Evolutionary conservation across 2,113 vertebrate species (phyloP).

Genomic region (Picathartes gymnocephalus): DNA sequence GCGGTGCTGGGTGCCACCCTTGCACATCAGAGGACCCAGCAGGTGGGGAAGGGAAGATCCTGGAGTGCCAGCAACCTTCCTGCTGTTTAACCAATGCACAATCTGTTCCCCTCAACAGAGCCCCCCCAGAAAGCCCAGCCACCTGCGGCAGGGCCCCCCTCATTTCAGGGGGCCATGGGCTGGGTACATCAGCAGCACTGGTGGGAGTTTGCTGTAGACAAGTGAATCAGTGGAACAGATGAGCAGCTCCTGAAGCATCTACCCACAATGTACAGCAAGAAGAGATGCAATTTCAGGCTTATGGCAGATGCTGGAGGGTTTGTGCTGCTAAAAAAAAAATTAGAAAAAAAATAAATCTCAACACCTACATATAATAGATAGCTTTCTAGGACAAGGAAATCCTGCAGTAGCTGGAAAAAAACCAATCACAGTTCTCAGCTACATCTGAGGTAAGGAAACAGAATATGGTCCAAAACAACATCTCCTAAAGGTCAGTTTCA

Average conservation of each 20-base stretch:
- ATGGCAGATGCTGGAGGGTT: constrained; percentile 31
- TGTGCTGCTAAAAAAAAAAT: background rate
- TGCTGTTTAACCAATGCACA: background rate
- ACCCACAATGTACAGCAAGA: background rate
- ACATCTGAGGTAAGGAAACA: background rate
- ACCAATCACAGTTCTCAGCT: background rate
- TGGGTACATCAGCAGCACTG: background rate
- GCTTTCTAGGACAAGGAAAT: constrained; percentile 38
- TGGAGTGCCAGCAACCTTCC: background rate
- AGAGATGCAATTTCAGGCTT: background rate
- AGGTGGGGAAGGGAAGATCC: background rate
- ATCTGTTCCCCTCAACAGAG: background rate
- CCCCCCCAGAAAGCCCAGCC: background rate
- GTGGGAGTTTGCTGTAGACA: background rate
- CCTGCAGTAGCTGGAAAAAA: constrained; percentile 26
- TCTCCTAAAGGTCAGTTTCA: background rate
- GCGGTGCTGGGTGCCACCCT: background rate
- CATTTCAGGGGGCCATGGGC: background rate
- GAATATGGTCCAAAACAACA: background rate
- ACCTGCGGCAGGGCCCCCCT: background rate
- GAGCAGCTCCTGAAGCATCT: constrained; percentile 12
- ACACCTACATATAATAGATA: background rate
- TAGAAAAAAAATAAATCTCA: background rate
- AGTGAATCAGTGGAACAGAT: constrained; percentile 10
- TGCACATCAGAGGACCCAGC: background rate